Evolutionary conservation across 2,113 vertebrate genomes (phyloP), one percentile per base, ranked within the genome.

Genomic region (Plectropomus leopardus): DNA sequence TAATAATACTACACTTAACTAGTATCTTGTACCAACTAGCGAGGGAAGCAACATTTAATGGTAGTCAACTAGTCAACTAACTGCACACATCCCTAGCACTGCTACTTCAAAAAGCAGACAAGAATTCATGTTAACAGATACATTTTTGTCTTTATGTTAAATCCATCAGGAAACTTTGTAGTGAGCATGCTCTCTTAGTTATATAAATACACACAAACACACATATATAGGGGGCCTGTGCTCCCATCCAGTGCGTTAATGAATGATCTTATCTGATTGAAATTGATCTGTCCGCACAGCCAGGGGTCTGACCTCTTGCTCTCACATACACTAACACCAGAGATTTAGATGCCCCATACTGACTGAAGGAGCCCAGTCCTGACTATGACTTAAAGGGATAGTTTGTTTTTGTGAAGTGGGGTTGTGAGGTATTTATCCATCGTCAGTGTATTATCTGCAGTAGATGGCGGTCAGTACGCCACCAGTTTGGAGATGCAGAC

Each of bases 201-300:
- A 88, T 24, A 80, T 15, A 53, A 57, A 90, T n/a, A 86, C 47
- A 73, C 76, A 77, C 73, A 80, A 70, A 80, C 63, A 78, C 75
- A 55, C 17, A 24, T 60, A 76, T 50, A 71, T 13, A 14, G 40
- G 57, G 32, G 74, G 70, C 16, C 71, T 21, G 75, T 36, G 74
- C 50, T 78, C 74, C 72, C 23, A 3, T 68, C 80, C 57, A 50
- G 70, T 69, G 76, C 55, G 44, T 84, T 85, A 84, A 89, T 88
- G 81, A 87, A n/a, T n/a, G 74, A 26, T 78, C 66, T 89, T 93
- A 92, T 93, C 91, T 93, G 90, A 91, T 93, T 79, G 61, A 89
- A 93, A 76, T 28, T 60, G 88, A 93, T 88, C 89, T 36, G 72
- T 82, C 68, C 53, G 16, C 84, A 83, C 88, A 88, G 78, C 70